phyloP scores from a whole-genome alignment of 2,888 invertebrate species.

The Pyrgus malvae region DNA sequence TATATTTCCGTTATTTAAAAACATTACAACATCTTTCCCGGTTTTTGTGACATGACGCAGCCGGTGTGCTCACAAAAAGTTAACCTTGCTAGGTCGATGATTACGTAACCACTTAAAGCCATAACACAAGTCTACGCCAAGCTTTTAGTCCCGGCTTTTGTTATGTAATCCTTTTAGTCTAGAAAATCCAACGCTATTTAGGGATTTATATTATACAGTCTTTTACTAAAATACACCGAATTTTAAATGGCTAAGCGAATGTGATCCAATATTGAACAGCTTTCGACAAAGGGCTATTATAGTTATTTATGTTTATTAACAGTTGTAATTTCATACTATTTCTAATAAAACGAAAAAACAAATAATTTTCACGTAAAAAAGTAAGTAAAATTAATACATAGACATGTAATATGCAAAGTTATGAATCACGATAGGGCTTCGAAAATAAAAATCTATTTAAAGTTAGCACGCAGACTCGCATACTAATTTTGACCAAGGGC shows the following conservation, averaged over 20 bases:
- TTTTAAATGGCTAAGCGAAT: too few relatives aligned
- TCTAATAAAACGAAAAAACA: too few relatives aligned
- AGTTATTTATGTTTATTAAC: too few relatives aligned
- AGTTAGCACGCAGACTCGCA: constrained; percentile 33
- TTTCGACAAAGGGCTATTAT: too few relatives aligned
- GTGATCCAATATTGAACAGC: too few relatives aligned
- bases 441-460: constrained; percentile 33
- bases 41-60: constrained; percentile 24
- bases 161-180: constrained; percentile 23
- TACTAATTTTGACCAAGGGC: constrained; percentile 35
- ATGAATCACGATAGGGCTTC: not conserved
- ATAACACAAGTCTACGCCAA: constrained; percentile 19
- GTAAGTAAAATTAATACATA: too few relatives aligned
- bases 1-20: not conserved
- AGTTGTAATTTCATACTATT: too few relatives aligned
- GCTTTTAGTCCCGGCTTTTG: constrained; percentile 25
- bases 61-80: constrained; percentile 14
- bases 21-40: constrained; percentile 15
- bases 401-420: not conserved
- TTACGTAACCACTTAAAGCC: constrained; percentile 21
- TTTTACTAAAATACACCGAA: constrained; percentile 12
- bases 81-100: constrained; percentile 24
- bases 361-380: too few relatives aligned
- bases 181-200: constrained; percentile 19
- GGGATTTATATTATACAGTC: constrained; percentile 9